phyloP scores from a whole-genome alignment of 64 coral and sea anemone genomes.

The Stichodactyla mertensii region DNA sequence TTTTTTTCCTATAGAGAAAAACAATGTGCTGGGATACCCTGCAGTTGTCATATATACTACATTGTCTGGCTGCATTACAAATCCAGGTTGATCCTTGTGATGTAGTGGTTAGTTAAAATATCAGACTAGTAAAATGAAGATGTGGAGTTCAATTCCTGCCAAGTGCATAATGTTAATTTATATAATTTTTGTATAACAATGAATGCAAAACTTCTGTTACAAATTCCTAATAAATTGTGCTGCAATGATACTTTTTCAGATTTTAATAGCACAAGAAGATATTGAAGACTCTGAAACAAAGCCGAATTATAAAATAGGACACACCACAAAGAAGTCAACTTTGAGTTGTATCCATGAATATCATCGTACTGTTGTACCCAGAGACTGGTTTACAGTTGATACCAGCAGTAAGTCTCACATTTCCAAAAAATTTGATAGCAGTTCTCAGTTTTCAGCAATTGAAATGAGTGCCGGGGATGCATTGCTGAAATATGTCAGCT shows the following conservation, averaged over 20 bases:
- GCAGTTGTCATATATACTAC: no score
- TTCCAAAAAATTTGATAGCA: background rate
- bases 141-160: no score
- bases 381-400: slow-evolving; percentile 48
- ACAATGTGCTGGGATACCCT: no score
- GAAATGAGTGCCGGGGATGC: slow-evolving; percentile 62
- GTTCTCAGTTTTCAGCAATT: slow-evolving; percentile 60
- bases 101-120: no score
- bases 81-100: no score
- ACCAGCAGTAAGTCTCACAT: slow-evolving; percentile 20
- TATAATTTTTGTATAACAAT: no score
- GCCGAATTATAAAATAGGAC: slow-evolving; percentile 57
- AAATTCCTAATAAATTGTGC: background rate
- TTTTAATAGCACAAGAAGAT: slow-evolving; percentile 66
- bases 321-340: slow-evolving; percentile 39
- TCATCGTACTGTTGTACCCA: slow-evolving; percentile 64
- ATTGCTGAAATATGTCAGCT: slow-evolving; percentile 60
- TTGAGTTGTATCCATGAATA: slow-evolving; percentile 50
- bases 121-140: no score
- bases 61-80: no score
- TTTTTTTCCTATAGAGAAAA: no score
- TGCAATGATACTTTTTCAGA: slow-evolving; percentile 7
- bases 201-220: no score
- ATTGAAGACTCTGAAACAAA: slow-evolving; percentile 31
- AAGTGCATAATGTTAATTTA: no score